Base-by-base conservation (phyloP, 1,140 invertebrate species). In the Drosophila bocki region DNA sequence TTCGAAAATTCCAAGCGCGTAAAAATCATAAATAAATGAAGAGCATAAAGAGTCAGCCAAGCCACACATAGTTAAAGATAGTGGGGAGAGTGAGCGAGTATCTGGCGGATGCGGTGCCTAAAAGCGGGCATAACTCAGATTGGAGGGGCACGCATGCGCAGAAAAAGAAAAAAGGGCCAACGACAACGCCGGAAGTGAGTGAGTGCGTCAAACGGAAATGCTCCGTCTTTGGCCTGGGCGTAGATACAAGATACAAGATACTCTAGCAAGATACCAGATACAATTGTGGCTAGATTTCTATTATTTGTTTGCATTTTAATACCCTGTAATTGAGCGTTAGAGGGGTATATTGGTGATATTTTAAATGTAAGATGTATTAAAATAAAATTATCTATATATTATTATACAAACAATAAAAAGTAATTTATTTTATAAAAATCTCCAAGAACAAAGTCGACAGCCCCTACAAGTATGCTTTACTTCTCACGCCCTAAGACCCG, bases 11-110 rank as follows among this genome's bases (percentile, higher is more conserved):
- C 80, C 64, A 72, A 39, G 68, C 80, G 84, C 84, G 80, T 87
- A 84, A 68, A 71, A 83, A 84, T 78, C 84, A 80, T 88, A 87
- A 88, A 87, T 87, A 87, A 87, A 88, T 84, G 78, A 88, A 78
- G 77, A 87, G 77, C 84, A 86, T 29, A 29, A 65, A 26, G 44
- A 56, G 78, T 68, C 62, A 39, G 78, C 74, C 82, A 76, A 71
- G 45, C n/a, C 53, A 80, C 80, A 83, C 83, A 88, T 83, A 88
- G 77, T 80, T 65, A 80, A 83, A 71, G 45, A 47, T 67, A 41
- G 45, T 50, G 54, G 19, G n/a, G 42, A 48, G 39, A 48, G 39
- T n/a, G 57, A 1, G 54, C 41, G 12, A 22, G 42, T 69, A 74
- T 85, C 60, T 80, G 47, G 35, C 75, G 41, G 69, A 76, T 48